Evolutionary conservation across 2,797 vertebrate species (phyloP).

Genomic region (Oreonectes daqikongensis): DNA sequence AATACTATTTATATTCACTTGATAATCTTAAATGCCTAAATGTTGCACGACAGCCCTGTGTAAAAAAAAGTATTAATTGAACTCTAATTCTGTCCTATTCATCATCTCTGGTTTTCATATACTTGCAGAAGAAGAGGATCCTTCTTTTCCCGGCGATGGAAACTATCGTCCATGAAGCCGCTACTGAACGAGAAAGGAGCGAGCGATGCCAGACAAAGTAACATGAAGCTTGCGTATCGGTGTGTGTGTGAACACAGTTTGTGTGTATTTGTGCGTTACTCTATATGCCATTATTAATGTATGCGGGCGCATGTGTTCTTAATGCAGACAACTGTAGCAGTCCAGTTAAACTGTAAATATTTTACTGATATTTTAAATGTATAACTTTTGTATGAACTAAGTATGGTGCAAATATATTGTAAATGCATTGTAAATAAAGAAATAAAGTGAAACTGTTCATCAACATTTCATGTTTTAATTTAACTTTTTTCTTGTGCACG

Average conservation of each 20-base stretch:
- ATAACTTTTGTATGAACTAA: not conserved
- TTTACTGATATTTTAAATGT: not conserved
- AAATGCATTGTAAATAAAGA: constrained; percentile 42
- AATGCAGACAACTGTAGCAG: constrained; percentile 51
- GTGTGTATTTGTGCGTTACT: constrained; percentile 46
- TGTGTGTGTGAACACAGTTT: constrained; percentile 41
- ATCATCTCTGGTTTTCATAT: not conserved
- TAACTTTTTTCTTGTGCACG: not conserved
- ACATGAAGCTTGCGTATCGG: constrained; percentile 17
- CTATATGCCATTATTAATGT: constrained; percentile 8
- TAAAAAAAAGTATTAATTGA: constrained; percentile 3
- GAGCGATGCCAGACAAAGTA: constrained; percentile 57
- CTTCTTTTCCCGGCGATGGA: constrained; percentile 76
- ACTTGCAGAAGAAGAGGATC: constrained; percentile 70
- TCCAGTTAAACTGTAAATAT: constrained; percentile 37
- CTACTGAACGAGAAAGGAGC: constrained; percentile 68
- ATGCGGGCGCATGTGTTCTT: not conserved
- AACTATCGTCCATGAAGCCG: constrained; percentile 71
- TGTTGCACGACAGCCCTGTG: not conserved
- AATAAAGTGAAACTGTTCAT: not conserved
- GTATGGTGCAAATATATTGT: constrained; percentile 35
- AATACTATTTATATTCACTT: not conserved
- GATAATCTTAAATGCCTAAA: not conserved
- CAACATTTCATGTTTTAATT: constrained; percentile 13
- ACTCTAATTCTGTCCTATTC: not conserved